Base-by-base conservation (phyloP, 2,797 vertebrate genomes). In the Sebastolobus alascanus region DNA sequence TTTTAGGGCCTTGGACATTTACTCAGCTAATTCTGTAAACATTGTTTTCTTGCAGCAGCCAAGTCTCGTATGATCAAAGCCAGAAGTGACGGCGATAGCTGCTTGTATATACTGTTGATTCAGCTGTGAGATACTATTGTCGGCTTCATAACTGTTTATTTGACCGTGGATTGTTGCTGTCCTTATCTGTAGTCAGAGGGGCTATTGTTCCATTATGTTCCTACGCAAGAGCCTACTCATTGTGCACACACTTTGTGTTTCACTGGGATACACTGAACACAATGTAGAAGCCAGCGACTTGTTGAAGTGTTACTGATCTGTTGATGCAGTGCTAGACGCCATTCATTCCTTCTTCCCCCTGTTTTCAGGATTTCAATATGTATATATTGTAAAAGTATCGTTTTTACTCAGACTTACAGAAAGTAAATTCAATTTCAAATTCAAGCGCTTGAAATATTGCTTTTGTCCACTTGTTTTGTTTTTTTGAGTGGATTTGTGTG, bases 61-160 rank as follows among this genome's bases (percentile, higher is more conserved):
- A 90, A 86, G 86, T 90, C 75, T 89, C 65, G 68, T 76, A 52
- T 82, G 92, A 94, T 94, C 92, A 93, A 93, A 95, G 93, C 87
- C 71, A 82, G 76, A 79, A 85, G 83, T 83, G 84, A 84, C 68
- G 85, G 76, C 75, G 61, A 89, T 90, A 67, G 88, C 86, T 85
- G 87, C 86, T 87, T 88, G 84, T 87, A 89, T 85, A 88, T 91
- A 85, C 83, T 94, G 94, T 95, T 95, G 94, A 95, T 94, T 95
- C 93, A 94, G 93, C 90, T 88, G 93, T 86, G 88, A 89, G 92
- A 94, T 93, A 90, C 93, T 84, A 94, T 95, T 95, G 94, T 94
- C 83, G 80, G 84, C 91, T 89, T 90, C 89, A 90, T 92, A 92
- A 90, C 89, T 95, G 93, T 95, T 94, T 95, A 94, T 95, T 95